Percentiles rank a stretch among this genome's conserved stretches.
Conservation (phyloP, 2,113 vertebrate genomes). For the Himantopus leucocephalus region DNA sequence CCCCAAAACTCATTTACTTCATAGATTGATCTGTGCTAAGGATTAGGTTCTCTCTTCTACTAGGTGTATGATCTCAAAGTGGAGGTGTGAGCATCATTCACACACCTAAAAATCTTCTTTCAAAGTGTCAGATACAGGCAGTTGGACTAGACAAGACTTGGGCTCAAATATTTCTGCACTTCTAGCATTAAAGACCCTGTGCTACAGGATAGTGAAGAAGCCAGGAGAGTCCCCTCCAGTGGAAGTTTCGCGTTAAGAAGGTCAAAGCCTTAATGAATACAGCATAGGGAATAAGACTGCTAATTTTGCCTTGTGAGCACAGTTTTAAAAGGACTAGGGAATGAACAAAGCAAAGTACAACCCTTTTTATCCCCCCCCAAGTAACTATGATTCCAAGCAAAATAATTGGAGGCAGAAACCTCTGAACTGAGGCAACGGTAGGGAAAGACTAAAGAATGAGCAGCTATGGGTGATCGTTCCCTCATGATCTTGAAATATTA, state of each 20-base stretch:
- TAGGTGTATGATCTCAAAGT: neutral
- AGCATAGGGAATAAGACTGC: neutral
- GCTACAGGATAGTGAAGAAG: neutral
- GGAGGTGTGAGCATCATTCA: neutral
- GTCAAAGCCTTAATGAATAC: conserved; percentile 12
- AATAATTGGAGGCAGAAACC: neutral
- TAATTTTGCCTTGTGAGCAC: neutral
- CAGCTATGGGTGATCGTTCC: neutral
- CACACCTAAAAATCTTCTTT: neutral
- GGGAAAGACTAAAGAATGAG: accelerated
- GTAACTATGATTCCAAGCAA: neutral
- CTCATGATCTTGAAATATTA: neutral
- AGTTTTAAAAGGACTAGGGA: neutral
- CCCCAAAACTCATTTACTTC: neutral
- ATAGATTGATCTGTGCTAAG: neutral
- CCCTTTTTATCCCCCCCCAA: neutral
- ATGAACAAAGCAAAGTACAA: neutral
- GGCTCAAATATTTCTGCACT: neutral
- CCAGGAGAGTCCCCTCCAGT: neutral
- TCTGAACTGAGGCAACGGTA: neutral
- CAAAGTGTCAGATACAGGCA: neutral
- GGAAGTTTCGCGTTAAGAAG: conserved; percentile 5
- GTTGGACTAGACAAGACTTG: neutral
- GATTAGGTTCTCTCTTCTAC: neutral
- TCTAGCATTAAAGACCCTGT: neutral